Percentiles rank a stretch among this genome's conserved stretches.
phyloP scores from a whole-genome alignment of 2,113 vertebrate species.

The Benitochromis conjunctus region DNA sequence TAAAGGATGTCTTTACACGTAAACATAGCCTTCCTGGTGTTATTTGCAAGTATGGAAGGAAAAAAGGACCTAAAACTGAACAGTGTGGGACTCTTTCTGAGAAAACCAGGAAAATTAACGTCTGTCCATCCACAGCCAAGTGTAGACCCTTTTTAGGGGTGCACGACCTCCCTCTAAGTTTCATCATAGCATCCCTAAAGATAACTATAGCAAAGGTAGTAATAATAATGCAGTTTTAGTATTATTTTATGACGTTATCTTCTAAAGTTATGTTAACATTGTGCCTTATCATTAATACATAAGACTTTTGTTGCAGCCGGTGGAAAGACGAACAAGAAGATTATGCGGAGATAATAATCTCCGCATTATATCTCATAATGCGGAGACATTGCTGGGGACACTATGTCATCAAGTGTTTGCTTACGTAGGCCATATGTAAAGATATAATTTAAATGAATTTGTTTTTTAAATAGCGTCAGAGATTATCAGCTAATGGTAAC shows the following conservation, averaged over 20 bases:
- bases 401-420: neutral
- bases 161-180: neutral
- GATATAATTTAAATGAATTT: neutral
- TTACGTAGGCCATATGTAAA: neutral
- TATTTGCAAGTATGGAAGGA: neutral
- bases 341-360: no score
- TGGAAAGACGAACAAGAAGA: neutral
- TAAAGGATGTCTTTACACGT: neutral
- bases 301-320: neutral
- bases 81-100: fast-evolving
- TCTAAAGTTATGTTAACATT: neutral
- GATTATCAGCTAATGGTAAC: neutral
- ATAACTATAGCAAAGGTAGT: neutral
- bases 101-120: fast-evolving
- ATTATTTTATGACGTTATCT: neutral
- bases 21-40: neutral
- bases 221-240: neutral
- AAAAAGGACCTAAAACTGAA: neutral
- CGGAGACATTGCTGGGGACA: neutral
- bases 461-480: neutral
- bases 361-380: no score
- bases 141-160: neutral
- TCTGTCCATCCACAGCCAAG: neutral
- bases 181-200: neutral
- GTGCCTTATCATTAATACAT: neutral